Conservation (phyloP, 2,888 invertebrate species). For the Xestia xanthographa region DNA sequence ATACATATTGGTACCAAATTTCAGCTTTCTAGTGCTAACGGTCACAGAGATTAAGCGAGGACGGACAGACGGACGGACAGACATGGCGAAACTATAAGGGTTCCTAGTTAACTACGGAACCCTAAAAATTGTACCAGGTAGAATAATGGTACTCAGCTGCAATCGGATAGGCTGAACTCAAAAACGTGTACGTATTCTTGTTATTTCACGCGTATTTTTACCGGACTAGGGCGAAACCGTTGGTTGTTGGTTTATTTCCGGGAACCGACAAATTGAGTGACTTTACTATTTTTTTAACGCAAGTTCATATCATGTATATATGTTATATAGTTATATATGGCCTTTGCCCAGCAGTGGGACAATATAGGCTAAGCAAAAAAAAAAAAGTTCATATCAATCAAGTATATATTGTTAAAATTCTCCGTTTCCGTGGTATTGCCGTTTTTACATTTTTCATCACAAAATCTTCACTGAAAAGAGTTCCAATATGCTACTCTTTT, state of each 20-base stretch:
- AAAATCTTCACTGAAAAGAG: background rate
- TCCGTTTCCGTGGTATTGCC: background rate
- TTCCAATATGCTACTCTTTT: background rate
- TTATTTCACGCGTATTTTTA: too few species aligned
- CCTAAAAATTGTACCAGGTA: background rate
- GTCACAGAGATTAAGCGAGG: too few species aligned
- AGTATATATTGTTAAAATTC: background rate
- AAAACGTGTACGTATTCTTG: background rate
- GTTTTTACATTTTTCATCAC: background rate
- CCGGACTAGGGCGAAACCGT: too few species aligned
- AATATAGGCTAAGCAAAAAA: too few species aligned
- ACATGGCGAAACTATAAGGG: too few species aligned
- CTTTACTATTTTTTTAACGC: background rate
- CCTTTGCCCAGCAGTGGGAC: too few species aligned
- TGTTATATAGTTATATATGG: too few species aligned
- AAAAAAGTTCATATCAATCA: background rate
- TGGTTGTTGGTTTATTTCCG: background rate
- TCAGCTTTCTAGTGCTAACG: too few species aligned
- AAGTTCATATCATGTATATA: background rate
- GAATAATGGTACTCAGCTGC: background rate
- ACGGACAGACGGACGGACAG: too few species aligned
- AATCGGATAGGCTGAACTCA: background rate
- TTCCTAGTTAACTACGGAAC: too few species aligned
- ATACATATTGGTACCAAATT: too few species aligned
- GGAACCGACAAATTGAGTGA: background rate